Conservation (phyloP, 2,888 invertebrate genomes). For the Netelia fuscicornis region DNA sequence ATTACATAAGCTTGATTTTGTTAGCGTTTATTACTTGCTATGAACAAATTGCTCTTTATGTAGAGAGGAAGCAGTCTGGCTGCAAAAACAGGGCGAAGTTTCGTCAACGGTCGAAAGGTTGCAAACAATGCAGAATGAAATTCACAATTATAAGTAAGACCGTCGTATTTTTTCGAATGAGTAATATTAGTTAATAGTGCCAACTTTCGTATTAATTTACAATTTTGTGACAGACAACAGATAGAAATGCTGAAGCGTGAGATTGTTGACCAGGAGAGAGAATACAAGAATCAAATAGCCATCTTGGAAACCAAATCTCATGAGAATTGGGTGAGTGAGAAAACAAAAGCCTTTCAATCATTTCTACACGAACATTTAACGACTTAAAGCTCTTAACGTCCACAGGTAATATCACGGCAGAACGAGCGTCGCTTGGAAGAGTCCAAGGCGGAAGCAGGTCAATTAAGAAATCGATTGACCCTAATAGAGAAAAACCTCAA, state of each 20-base stretch:
- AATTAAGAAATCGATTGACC: constrained; percentile 88
- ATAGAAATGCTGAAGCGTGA: constrained; percentile 92
- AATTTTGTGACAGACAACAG: constrained; percentile 86
- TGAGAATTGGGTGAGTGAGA: constrained; percentile 90
- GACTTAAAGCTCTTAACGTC: constrained; percentile 21
- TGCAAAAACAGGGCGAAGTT: constrained; percentile 93
- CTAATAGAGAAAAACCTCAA: constrained; percentile 86
- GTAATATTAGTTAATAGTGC: background rate
- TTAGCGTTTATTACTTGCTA: constrained; percentile 5
- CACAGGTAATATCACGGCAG: constrained; percentile 90
- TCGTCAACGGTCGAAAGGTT: constrained; percentile 92
- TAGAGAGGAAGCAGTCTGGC: constrained; percentile 92
- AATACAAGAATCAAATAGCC: constrained; percentile 89
- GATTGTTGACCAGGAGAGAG: constrained; percentile 93
- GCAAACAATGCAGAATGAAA: constrained; percentile 91
- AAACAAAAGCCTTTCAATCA: constrained; percentile 15
- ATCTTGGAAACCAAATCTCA: constrained; percentile 94
- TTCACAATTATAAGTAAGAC: constrained; percentile 91
- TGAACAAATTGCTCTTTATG: constrained; percentile 7
- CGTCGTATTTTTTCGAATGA: constrained; percentile 7
- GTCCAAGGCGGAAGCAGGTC: constrained; percentile 90
- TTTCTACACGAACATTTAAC: background rate
- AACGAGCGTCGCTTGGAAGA: constrained; percentile 94
- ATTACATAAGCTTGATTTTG: background rate
- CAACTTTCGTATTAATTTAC: background rate